Conservation (phyloP, 2,888 invertebrate species). For the Tiphia femorata region DNA sequence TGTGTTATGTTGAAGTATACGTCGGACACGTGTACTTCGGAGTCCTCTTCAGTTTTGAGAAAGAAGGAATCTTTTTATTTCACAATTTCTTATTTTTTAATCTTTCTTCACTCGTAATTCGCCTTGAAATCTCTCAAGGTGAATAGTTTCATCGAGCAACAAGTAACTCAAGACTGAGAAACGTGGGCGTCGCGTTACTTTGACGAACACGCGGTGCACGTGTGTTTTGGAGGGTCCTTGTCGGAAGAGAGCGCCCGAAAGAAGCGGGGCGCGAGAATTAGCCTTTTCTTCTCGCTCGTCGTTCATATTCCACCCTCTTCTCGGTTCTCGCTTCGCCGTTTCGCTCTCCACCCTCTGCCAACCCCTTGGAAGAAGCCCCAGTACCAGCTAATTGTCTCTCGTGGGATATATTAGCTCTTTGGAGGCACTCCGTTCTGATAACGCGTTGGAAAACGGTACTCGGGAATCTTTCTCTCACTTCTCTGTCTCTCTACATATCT, state of each 20-base stretch:
- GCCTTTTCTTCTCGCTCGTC: neutral
- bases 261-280: too few species aligned
- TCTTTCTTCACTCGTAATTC: too few species aligned
- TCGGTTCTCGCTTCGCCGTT: neutral
- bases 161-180: too few species aligned
- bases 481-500: constrained; percentile 18
- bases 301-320: neutral
- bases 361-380: constrained; percentile 2
- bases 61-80: too few species aligned
- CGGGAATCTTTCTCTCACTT: constrained; percentile 10
- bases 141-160: too few species aligned
- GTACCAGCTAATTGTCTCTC: constrained; percentile 48
- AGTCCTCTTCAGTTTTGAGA: too few species aligned
- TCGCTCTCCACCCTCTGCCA: neutral
- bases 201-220: neutral
- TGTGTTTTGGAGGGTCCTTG: neutral
- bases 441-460: constrained; percentile 44
- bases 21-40: too few species aligned
- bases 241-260: too few species aligned
- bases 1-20: too few species aligned
- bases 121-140: too few species aligned
- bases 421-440: constrained; percentile 51
- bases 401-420: constrained; percentile 58
- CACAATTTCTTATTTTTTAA: too few species aligned
- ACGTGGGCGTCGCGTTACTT: too few species aligned